Evolutionary conservation across 64 coral and sea anemone genomes (phyloP), one percentile per base, ranked within the genome.

Genomic region (Trachythela sp.): DNA sequence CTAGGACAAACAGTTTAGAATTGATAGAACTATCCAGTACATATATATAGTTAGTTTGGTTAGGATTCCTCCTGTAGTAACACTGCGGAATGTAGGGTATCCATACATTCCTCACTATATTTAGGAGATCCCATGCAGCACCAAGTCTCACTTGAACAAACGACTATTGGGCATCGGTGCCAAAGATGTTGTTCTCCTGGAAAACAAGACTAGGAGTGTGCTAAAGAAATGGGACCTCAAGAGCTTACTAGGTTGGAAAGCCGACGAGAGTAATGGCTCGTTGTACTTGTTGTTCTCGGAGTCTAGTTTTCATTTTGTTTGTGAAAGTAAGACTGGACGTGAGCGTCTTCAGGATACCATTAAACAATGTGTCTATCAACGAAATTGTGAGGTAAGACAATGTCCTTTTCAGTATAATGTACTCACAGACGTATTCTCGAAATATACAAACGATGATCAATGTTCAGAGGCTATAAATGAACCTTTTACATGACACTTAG

Each of bases 151-250:
- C 34, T 18, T 59, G 0, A 54, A 88, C 11, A 94, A 85, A 58
- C 88, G 95, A 48, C 87, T 94, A 51, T 86, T 99, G 42, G 95
- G 93, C 26, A 83, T 99, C 13, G 94, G 90, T 39, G 93, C 95
- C 2, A 93, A 91, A 64, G 92, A 90, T 83, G 80, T 99, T 32
- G 91, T 92, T 0, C 36, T 99, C 4, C 48, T 99, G 56, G 95
- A 94, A 45, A 93, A 92, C 35, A 94, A 94, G 86, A 89, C 77
- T 34, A 99, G 34, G 9, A 80, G 37, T 39, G 33, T 80, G 9
- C 8, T 80, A 13, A 35, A 39, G 32, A 80, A 80, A 80, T 80
- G 75, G 75, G 75, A 80, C 30, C 37, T 80, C 10, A 80, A 80
- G 37, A 80, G 75, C 75, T 39, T 80, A 36, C 75, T 80, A 6